Evolutionary conservation across 2,797 vertebrate species (phyloP), one percentile per base, ranked within the genome.

Genomic region (Alca torda): DNA sequence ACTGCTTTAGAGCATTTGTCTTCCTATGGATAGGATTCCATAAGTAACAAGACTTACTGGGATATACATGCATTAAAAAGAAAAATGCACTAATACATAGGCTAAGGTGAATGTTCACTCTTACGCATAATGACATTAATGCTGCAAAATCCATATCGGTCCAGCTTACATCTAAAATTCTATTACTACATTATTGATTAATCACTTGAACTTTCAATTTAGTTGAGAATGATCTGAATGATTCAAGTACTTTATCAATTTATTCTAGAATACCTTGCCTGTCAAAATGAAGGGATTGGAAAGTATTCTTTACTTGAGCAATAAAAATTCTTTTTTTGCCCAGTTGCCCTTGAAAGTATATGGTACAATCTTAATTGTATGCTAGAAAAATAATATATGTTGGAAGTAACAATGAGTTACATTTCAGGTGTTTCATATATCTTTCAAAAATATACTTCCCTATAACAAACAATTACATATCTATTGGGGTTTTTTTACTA

Each of bases 171-270:
- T 97, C 74, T 96, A 97, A 98, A 98, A 97, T 97, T 97, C 95
- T 84, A 98, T 98, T 98, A 97, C 79, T 76, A 94, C 76, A 95
- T 97, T 97, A 98, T 97, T 98, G 97, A 98, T 98, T 97, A 97
- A 98, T 97, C 96, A 78, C 90, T 98, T 97, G 79, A 87, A 95
- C 89, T 97, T 98, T 93, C 97, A 95, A 97, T 97, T 96, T 97
- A 93, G 84, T 96, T 87, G 86, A 95, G 85, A 97, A 96, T 81
- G 28, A 92, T 92, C 93, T 96, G 90, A 97, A 90, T 90, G 79
- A 90, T 93, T 92, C 46, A 41, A 93, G 59, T 95, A 95, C 76
- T 95, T 93, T 91, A 90, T 96, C 94, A 94, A 97, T 97, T 97
- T 95, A 94, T 96, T 97, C 82, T 84, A 92, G 72, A 96, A 95